A percentile compares a stretch with the other conserved stretches of the same genome.
phyloP scores from a whole-genome alignment of 37 sponge, comb jelly and placozoan species.

The Trichoplax adhaerens region DNA sequence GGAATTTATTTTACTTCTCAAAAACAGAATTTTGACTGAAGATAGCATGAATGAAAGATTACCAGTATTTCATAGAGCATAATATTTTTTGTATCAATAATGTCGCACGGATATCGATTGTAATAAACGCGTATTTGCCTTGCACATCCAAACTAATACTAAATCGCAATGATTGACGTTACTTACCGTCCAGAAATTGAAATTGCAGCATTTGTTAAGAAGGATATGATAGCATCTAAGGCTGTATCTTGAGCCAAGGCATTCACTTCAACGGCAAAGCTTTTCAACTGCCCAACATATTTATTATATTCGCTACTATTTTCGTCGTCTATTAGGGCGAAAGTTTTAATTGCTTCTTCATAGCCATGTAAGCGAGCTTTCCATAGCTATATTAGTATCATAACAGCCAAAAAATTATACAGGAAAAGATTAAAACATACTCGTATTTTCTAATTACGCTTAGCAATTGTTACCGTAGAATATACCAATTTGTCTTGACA shows the following conservation, averaged over 20 bases:
- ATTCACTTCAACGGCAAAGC: slow-evolving; percentile 73
- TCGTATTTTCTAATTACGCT: no score
- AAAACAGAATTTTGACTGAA: not conserved
- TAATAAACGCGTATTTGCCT: no score
- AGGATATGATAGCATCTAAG: slow-evolving; percentile 63
- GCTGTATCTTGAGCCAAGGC: slow-evolving; percentile 87
- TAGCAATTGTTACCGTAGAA: no score
- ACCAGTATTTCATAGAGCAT: not conserved
- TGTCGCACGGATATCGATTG: no score
- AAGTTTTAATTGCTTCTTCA: slow-evolving; percentile 65
- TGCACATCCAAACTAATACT: no score
- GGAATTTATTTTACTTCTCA: not conserved
- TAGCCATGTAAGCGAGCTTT: slow-evolving; percentile 73
- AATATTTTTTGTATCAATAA: no score
- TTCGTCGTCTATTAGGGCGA: slow-evolving; percentile 55
- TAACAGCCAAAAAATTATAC: no score
- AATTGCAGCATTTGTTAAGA: slow-evolving; percentile 48
- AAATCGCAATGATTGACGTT: not conserved
- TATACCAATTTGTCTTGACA: no score
- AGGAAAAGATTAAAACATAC: no score
- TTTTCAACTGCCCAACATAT: slow-evolving; percentile 54
- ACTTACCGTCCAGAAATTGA: slow-evolving; percentile 55
- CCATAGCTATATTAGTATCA: slow-evolving; percentile 37
- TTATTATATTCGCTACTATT: slow-evolving; percentile 53
- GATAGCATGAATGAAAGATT: not conserved